Percentiles rank a stretch among this genome's conserved stretches.
Conservation (phyloP, 2,888 invertebrate species). For the Serrognathus titanus region DNA sequence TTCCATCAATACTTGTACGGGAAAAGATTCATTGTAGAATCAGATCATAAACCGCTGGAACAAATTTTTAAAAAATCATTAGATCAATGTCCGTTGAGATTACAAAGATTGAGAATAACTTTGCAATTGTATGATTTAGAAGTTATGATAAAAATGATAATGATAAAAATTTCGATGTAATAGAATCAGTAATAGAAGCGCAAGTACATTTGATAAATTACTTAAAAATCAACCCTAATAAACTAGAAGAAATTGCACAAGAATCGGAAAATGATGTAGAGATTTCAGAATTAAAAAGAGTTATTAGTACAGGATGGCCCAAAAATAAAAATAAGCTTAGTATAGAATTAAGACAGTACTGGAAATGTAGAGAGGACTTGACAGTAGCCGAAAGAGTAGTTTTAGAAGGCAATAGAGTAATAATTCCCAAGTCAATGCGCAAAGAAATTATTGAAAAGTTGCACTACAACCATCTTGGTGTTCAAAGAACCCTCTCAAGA, state of each 20-base stretch:
- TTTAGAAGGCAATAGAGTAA: neutral
- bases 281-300: neutral
- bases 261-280: neutral
- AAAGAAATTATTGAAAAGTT: neutral
- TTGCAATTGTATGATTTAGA: neutral
- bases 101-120: neutral
- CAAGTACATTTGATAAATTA: neutral
- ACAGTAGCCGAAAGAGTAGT: neutral
- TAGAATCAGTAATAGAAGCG: neutral
- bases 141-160: neutral
- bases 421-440: neutral
- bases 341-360: neutral
- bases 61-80: neutral
- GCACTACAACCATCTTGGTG: neutral
- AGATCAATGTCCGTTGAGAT: neutral
- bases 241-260: neutral
- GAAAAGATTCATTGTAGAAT: neutral
- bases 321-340: neutral
- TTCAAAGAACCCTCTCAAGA: neutral
- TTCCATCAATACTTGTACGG: no score
- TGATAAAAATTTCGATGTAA: neutral
- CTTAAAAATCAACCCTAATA: neutral
- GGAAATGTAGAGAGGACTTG: neutral
- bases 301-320: neutral
- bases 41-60: slow-evolving; percentile 18